These are phyloP conservation scores for Clunio marinus DNA, from an alignment of 2,888 invertebrate species.

Conservation along the genomic window DNA sequence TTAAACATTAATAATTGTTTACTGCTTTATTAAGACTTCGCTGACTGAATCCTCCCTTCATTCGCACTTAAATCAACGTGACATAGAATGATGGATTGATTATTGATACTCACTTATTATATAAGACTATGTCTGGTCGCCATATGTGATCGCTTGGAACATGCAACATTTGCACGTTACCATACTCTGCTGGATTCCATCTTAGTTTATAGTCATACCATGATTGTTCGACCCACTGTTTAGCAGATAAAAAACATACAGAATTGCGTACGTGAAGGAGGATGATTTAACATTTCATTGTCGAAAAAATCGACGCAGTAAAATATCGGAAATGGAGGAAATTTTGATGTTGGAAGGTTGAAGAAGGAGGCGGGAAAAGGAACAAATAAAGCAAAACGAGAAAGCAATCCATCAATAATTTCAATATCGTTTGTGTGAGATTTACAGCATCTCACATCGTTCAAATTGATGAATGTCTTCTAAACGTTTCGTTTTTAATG, in stretches of 20 bases:
- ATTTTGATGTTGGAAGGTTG: too few relatives aligned
- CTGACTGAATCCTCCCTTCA: not conserved
- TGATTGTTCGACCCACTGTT: constrained; percentile 67
- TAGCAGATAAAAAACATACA: constrained; percentile 52
- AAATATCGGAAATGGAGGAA: not conserved
- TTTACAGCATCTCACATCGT: not conserved
- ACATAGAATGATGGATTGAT: not conserved
- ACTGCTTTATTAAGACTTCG: not conserved
- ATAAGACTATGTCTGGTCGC: constrained; percentile 76
- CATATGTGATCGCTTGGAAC: constrained; percentile 82
- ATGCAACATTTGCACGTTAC: constrained; percentile 78
- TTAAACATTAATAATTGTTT: not conserved
- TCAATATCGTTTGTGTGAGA: not conserved
- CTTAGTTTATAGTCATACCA: constrained; percentile 83
- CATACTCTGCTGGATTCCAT: constrained; percentile 83
- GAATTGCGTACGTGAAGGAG: constrained; percentile 41
- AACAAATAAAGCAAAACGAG: not conserved
- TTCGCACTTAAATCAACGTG: too few relatives aligned
- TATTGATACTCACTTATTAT: constrained; percentile 65
- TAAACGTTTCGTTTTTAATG: not conserved
- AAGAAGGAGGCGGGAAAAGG: too few relatives aligned
- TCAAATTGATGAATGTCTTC: constrained; percentile 1
- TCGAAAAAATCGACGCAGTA: not conserved
- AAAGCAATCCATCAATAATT: constrained; percentile 13
- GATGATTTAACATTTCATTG: constrained; percentile 20